A percentile compares a stretch with the other conserved stretches of the same genome.
Conservation (phyloP, 2,888 invertebrate species). For the Sussaba pulchella region DNA sequence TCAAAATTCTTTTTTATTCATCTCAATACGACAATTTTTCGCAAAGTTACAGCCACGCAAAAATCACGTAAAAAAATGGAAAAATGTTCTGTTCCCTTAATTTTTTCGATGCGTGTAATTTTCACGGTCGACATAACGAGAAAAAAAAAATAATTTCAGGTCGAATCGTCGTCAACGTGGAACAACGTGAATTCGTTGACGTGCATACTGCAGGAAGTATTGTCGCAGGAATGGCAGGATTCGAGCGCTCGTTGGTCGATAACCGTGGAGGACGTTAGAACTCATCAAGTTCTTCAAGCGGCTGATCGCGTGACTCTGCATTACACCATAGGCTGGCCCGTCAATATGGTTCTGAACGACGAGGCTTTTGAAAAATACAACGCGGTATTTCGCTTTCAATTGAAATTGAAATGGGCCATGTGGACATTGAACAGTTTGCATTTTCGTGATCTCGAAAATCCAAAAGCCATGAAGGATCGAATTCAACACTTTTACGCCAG, state of each 20-base stretch:
- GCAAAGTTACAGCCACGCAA: too few relatives aligned
- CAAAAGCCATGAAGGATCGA: conserved; percentile 69
- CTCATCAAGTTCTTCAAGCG: conserved; percentile 78
- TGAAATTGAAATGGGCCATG: conserved; percentile 86
- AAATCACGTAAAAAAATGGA: too few relatives aligned
- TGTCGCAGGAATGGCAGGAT: conserved; percentile 84
- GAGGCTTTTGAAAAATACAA: conserved; percentile 81
- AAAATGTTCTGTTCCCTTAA: too few relatives aligned
- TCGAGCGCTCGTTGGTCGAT: conserved; percentile 82
- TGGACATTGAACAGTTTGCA: conserved; percentile 85
- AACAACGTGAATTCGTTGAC: conserved; percentile 84
- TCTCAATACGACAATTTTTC: too few relatives aligned
- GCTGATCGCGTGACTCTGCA: conserved; percentile 79
- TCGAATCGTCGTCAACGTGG: conserved; percentile 84
- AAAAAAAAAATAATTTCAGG: conserved; percentile 73
- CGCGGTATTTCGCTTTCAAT: conserved; percentile 85
- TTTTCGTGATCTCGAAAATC: conserved; percentile 81
- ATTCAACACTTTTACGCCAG: conserved; percentile 80
- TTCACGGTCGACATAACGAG: not conserved
- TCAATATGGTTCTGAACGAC: conserved; percentile 81
- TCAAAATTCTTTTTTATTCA: too few relatives aligned
- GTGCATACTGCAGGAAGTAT: conserved; percentile 84
- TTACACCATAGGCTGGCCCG: conserved; percentile 83
- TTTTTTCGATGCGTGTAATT: too few relatives aligned
- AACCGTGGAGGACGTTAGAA: conserved; percentile 73